Evolutionary conservation across 2,113 vertebrate genomes (phyloP), one percentile per base, ranked within the genome.

Genomic region (Plestiodon gilberti): DNA sequence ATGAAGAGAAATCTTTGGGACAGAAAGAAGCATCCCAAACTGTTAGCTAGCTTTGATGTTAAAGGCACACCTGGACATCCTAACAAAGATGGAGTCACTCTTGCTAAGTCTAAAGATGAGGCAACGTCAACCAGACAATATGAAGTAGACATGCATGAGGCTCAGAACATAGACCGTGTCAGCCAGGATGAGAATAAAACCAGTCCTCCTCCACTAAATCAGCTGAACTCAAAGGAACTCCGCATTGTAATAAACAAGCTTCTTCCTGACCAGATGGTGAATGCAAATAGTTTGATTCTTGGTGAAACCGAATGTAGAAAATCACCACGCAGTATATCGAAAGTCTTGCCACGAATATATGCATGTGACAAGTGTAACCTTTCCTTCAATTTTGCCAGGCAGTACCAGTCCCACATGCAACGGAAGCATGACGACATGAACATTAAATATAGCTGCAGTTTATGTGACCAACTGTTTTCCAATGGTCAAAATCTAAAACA

Each of bases 1-100:
- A 0, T 83, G 77, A 93, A 92, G 84, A 94, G 86, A 25, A 92
- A 89, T 13, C 90, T 94, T 2, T 94, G 95, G 94, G 90, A 92
- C 0, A 82, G 73, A 73, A 89, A 88, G 15, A 90, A 85, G 0
- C 65, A 18, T 8, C 61, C 74, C 3, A 89, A 92, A 85, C 28
- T 93, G 35, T 59, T 88, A 75, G 3, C 67, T 0, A 67, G 35
- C 55, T 88, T 23, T 0, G 64, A 94, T 18, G 61, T 76, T 14
- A 0, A 87, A 70, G n/a, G 78, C 43, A 88, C 82, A 22, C 2
- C 8, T 1, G 23, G 7, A 23, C 57, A 10, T 6, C 40, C 69
- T 62, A 61, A 81, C 65, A 85, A 59, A 71, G 82, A 62, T 40
- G 59, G 61, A 30, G 6, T 35, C 1, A 70, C 84, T 83, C 84